Conservation (phyloP, 2,888 invertebrate genomes). For the Gymnosoma rotundatum region DNA sequence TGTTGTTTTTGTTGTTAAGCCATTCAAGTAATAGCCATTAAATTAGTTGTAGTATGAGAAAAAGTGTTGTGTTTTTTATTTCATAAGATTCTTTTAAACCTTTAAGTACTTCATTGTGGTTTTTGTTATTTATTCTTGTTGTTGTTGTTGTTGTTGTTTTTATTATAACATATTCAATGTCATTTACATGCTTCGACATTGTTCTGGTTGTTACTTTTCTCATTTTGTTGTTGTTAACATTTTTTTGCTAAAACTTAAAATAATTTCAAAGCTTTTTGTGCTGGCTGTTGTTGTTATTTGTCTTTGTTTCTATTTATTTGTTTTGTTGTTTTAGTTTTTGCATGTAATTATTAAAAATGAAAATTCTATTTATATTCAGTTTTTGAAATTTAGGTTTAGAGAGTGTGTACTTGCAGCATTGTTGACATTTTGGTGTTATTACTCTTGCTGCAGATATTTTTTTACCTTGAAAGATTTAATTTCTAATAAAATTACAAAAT, state of each 20-base stretch:
- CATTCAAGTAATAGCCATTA: not conserved
- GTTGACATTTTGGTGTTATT: too few species aligned
- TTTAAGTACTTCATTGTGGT: slow-evolving; percentile 8
- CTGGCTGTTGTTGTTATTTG: not conserved
- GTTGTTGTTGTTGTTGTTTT: not conserved
- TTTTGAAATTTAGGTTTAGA: too few species aligned
- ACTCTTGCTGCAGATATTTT: too few species aligned
- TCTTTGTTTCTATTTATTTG: not conserved
- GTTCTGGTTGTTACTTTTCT: not conserved
- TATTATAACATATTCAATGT: slow-evolving; percentile 29
- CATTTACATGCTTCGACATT: slow-evolving; percentile 29
- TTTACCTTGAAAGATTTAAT: too few species aligned
- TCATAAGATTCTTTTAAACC: not conserved
- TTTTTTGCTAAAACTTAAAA: not conserved
- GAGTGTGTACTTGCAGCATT: too few species aligned
- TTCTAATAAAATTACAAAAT: too few species aligned
- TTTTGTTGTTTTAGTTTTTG: too few species aligned
- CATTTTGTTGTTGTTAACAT: not conserved
- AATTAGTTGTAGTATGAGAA: not conserved
- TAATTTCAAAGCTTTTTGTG: not conserved
- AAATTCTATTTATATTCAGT: too few species aligned
- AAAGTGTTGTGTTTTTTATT: not conserved
- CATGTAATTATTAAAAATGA: too few species aligned
- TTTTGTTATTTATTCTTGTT: not conserved
- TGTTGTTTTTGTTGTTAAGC: not conserved